Conservation (phyloP, 1,140 invertebrate genomes). For the Stegodyphus dumicola region DNA sequence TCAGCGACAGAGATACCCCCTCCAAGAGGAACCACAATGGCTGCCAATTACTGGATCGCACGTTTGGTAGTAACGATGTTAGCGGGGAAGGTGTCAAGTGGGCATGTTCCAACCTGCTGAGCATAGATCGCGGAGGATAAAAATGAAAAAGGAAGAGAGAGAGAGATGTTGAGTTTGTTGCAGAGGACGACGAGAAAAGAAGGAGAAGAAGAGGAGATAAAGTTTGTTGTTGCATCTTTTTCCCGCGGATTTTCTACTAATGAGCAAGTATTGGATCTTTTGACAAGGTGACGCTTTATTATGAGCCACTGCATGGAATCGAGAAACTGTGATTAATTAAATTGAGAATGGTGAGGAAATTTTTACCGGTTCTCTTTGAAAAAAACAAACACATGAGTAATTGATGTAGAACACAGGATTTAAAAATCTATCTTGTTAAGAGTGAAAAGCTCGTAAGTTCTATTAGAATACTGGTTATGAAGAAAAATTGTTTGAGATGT, state of each 20-base stretch:
- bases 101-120: conserved; percentile 1
- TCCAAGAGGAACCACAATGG: conserved; percentile 27
- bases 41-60: conserved; percentile 47
- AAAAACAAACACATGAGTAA: too few relatives aligned
- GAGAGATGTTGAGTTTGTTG: neutral
- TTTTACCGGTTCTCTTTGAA: too few relatives aligned
- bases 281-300: too few relatives aligned
- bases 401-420: too few relatives aligned
- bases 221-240: neutral
- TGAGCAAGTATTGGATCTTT: neutral
- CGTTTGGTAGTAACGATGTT: conserved; percentile 36
- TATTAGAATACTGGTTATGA: too few relatives aligned
- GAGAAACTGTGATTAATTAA: too few relatives aligned
- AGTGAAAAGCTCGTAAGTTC: too few relatives aligned
- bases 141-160: neutral
- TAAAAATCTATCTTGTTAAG: too few relatives aligned
- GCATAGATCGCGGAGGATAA: neutral
- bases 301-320: too few relatives aligned
- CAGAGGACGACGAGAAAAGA: too few relatives aligned
- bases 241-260: neutral
- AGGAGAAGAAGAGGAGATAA: neutral
- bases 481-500: too few relatives aligned
- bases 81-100: conserved; percentile 48
- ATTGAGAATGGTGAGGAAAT: too few relatives aligned
- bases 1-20: conserved; percentile 17